Conservation (phyloP, 2,113 vertebrate genomes). For the Coptodon bakossiorum region DNA sequence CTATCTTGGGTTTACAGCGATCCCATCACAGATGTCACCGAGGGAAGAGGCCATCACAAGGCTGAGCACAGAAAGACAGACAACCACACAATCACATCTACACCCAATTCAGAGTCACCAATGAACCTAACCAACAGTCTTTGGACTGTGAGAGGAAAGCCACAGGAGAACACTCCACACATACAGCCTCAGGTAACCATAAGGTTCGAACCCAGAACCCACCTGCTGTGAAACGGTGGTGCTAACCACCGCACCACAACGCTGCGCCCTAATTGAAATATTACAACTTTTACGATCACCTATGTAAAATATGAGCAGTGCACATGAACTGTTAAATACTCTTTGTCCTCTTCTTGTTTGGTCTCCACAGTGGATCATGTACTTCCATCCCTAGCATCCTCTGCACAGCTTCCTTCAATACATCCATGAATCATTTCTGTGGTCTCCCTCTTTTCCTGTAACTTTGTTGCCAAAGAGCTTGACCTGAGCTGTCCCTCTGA, state of each 20-base stretch:
- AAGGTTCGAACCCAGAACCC: background rate
- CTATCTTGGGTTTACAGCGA: background rate
- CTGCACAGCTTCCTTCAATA: background rate
- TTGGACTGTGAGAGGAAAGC: background rate
- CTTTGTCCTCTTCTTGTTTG: background rate
- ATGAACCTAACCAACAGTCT: background rate
- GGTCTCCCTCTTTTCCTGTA: background rate
- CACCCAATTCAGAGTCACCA: rapidly evolving
- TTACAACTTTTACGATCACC: background rate
- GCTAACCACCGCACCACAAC: background rate
- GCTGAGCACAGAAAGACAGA: background rate
- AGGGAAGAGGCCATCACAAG: background rate
- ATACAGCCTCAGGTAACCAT: background rate
- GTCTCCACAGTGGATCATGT: background rate
- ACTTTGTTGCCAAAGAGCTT: background rate
- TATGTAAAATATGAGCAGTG: background rate
- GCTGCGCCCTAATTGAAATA: background rate
- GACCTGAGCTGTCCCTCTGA: background rate
- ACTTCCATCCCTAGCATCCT: background rate
- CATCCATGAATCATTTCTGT: rapidly evolving
- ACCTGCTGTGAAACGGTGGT: background rate
- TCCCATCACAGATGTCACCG: rapidly evolving
- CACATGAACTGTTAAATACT: background rate
- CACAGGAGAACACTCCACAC: background rate
- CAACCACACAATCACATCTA: background rate